These are phyloP conservation scores for Nerophis ophidion DNA, from an alignment of 2,113 vertebrate genomes.

Conservation along the genomic window DNA sequence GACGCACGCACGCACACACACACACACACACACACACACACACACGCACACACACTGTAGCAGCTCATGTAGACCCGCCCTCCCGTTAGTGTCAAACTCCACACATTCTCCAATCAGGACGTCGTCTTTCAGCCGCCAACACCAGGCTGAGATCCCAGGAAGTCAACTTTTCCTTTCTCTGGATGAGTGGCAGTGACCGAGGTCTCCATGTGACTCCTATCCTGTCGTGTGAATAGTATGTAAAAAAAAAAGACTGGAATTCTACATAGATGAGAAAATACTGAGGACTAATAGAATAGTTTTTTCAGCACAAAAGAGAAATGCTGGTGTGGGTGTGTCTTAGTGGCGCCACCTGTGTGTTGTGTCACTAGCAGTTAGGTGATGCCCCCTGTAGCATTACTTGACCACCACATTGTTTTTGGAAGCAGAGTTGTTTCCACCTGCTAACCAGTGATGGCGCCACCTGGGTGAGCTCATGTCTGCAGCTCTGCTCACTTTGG, in stretches of 20 bases:
- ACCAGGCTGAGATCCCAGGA: constrained; percentile 16
- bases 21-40: constrained; percentile 21
- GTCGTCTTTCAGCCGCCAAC: not conserved
- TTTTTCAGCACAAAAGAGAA: constrained; percentile 58
- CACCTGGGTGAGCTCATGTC: not conserved
- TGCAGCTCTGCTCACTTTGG: constrained; percentile 38
- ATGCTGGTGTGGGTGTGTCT: constrained; percentile 25
- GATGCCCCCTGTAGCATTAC: constrained; percentile 52
- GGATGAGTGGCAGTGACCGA: not conserved
- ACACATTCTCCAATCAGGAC: constrained; percentile 33
- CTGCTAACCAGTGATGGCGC: constrained; percentile 4
- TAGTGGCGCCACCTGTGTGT: constrained; percentile 24
- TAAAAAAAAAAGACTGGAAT: constrained; percentile 39
- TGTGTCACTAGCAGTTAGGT: constrained; percentile 40
- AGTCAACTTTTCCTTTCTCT: not conserved
- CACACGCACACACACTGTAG: constrained; percentile 33
- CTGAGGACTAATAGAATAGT: constrained; percentile 52
- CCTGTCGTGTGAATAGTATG: constrained; percentile 58
- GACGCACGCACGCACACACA: constrained; percentile 32
- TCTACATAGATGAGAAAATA: constrained; percentile 27
- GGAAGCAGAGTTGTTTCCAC: too few species aligned
- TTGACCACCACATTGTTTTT: constrained; percentile 46
- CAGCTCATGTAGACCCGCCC: constrained; percentile 45
- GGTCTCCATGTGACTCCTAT: constrained; percentile 13
- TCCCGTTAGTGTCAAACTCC: constrained; percentile 18